Percentiles rank a stretch among this genome's conserved stretches.
These are phyloP conservation scores for Arvicola amphibius DNA, from an alignment of 2,797 vertebrate genomes.

Conservation along the genomic window DNA sequence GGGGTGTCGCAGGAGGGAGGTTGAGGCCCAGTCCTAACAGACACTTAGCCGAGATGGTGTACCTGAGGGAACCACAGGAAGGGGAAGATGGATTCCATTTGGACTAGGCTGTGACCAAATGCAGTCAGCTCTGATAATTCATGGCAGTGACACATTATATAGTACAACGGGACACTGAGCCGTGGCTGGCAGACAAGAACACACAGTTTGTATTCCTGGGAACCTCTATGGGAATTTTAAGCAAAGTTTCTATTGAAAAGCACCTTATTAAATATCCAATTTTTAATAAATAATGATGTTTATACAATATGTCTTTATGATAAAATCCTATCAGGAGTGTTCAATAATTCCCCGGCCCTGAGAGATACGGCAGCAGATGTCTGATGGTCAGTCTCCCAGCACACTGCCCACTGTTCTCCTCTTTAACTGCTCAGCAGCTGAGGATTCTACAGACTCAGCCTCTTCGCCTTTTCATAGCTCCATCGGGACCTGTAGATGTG, in stretches of 20 bases:
- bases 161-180: not conserved
- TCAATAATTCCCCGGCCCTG: not conserved
- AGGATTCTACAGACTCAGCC: not conserved
- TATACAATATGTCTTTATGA: not conserved
- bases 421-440: not conserved
- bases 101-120: not conserved
- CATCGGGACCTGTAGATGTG: no score
- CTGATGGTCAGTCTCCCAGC: not conserved
- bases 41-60: fast-evolving
- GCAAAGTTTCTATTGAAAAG: not conserved
- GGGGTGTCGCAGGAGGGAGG: not conserved
- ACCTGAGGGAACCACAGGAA: not conserved
- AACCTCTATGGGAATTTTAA: not conserved
- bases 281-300: not conserved
- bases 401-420: not conserved
- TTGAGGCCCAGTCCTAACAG: not conserved
- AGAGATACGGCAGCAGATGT: not conserved
- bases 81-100: not conserved
- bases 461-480: not conserved
- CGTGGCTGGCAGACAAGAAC: not conserved
- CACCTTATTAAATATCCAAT: not conserved
- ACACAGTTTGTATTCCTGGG: not conserved
- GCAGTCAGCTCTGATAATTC: not conserved
- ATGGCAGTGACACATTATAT: not conserved
- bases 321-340: not conserved